Evolutionary conservation across 1,140 invertebrate genomes (phyloP).

Genomic region (Pachypsylla venusta): DNA sequence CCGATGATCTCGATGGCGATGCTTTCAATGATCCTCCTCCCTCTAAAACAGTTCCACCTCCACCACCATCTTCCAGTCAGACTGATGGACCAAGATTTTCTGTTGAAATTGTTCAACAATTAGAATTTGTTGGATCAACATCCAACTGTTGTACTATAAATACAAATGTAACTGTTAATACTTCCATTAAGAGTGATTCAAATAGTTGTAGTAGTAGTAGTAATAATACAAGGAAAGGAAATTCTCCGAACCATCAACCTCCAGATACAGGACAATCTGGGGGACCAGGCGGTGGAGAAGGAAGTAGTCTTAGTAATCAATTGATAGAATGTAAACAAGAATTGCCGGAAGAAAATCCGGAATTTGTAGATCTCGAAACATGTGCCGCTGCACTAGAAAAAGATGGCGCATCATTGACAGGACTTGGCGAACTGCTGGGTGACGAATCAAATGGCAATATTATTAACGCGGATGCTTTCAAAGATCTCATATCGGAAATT

Average conservation of each 20-base stretch:
- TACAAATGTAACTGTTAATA: slow-evolving; percentile 81
- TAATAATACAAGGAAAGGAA: slow-evolving; percentile 23
- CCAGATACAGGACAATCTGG: not conserved
- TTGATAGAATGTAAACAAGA: slow-evolving; percentile 73
- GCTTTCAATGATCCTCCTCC: slow-evolving; percentile 6
- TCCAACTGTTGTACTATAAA: slow-evolving; percentile 67
- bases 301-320: slow-evolving; percentile 8
- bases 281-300: not conserved
- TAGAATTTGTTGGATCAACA: slow-evolving; percentile 69
- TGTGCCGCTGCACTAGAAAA: slow-evolving; percentile 64
- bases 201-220: not conserved
- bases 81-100: slow-evolving; percentile 65
- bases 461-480: slow-evolving; percentile 62
- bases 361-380: slow-evolving; percentile 64
- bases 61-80: slow-evolving; percentile 17
- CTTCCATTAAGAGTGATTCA: slow-evolving; percentile 44
- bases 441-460: slow-evolving; percentile 70
- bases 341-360: slow-evolving; percentile 44
- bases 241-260: slow-evolving; percentile 17
- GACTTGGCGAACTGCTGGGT: slow-evolving; percentile 56
- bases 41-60: slow-evolving; percentile 16
- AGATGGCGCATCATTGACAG: slow-evolving; percentile 53
- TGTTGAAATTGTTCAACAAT: slow-evolving; percentile 77
- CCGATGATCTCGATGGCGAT: slow-evolving; percentile 19
- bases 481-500: slow-evolving; percentile 76